Evolutionary conservation across 2,797 vertebrate species (phyloP).

Genomic region (Halcyon smyrnensis): DNA sequence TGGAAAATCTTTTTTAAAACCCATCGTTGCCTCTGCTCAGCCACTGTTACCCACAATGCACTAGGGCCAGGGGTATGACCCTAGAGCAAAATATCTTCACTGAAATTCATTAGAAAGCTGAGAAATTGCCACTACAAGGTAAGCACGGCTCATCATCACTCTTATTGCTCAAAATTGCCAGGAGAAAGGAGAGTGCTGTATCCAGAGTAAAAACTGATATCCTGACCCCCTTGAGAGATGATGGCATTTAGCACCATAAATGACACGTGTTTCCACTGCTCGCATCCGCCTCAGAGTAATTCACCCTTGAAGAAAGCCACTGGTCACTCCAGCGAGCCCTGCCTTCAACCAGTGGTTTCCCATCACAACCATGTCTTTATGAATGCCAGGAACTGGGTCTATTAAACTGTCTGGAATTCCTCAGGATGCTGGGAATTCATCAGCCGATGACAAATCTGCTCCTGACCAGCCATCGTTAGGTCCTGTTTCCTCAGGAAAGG

Average conservation of each 20-base stretch:
- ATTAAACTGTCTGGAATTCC: background rate
- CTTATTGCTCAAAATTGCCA: background rate
- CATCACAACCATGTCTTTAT: background rate
- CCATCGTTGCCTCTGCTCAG: background rate
- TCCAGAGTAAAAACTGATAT: background rate
- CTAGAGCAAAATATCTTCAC: background rate
- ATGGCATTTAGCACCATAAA: background rate
- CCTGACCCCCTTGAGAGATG: background rate
- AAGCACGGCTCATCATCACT: background rate
- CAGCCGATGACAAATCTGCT: background rate
- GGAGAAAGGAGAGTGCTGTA: background rate
- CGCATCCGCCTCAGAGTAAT: background rate
- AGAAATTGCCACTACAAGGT: background rate
- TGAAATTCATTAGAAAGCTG: background rate
- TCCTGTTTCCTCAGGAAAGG: background rate
- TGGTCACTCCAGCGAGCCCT: background rate
- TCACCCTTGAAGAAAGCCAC: background rate
- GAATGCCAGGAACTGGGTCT: fast-evolving
- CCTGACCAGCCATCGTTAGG: background rate
- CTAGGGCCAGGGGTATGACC: background rate
- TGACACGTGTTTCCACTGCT: background rate
- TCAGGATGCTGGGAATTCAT: background rate
- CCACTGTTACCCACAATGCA: background rate
- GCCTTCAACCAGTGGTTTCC: background rate
- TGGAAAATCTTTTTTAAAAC: background rate